Evolutionary conservation across 2,888 invertebrate species (phyloP), one percentile per base, ranked within the genome.

Genomic region (Athripsodes cinereus): DNA sequence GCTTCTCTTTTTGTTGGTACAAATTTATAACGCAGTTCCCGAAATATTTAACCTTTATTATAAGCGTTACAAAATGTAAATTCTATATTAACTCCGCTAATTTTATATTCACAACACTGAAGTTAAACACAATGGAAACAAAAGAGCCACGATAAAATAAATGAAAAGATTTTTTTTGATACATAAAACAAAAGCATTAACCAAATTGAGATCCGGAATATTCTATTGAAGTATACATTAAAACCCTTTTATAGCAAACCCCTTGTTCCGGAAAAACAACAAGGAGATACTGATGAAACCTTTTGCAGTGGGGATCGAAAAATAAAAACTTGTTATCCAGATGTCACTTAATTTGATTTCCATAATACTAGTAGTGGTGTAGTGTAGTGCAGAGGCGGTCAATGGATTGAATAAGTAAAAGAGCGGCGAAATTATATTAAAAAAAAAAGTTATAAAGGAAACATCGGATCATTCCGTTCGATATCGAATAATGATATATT

Each of bases 21-120:
- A 40, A 40, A 40, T 40, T 40, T 40, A 40, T 40, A 40, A 16
- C 40, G 13, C 40, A 40, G 40, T 40, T 40, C 40, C 40, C 40
- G 40, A 40, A 16, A 40, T 40, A n/a, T 40, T 40, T 40, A 40
- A 40, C 40, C 40, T 40, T 40, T 40, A 40, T 40, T 40, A 40
- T 40, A 40, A 40, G 40, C 40, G 40, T 13, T 40, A 40, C 40
- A 40, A 40, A 40, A 40, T 40, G 40, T 40, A 40, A 40, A 40
- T 40, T 40, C 40, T 40, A 40, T n/a, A 40, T 40, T 40, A 40
- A 40, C 40, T 40, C 40, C 40, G 40, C 40, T 40, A 40, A 40
- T 40, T 40, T 40, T 40, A 40, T 40, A 40, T 40, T 40, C 40
- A 40, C 40, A n/a, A 40, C 40, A 40, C 8, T 40, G 16, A 40